Percentiles rank a stretch among this genome's conserved stretches.
Evolutionary conservation across 2,113 vertebrate species (phyloP).

Genomic region (Cryptomyrus ogoouensis): DNA sequence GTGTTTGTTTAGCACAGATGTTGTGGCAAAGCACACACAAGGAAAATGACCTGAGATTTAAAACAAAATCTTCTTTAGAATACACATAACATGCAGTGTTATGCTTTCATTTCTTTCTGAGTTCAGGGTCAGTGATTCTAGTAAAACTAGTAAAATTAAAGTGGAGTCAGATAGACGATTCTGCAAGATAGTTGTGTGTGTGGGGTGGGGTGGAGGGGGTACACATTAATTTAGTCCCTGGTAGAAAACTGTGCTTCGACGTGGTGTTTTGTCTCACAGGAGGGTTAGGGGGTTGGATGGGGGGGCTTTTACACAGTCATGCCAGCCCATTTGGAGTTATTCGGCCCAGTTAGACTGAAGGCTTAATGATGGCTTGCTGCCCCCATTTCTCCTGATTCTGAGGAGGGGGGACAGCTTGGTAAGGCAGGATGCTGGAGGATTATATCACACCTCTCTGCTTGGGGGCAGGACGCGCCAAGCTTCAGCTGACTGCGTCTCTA

Average conservation of each 20-base stretch:
- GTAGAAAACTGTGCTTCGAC: not conserved
- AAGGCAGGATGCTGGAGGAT: not conserved
- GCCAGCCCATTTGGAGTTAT: not conserved
- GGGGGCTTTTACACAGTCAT: not conserved
- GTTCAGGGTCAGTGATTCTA: not conserved
- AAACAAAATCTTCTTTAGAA: not conserved
- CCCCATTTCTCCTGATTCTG: not conserved
- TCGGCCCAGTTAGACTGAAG: not conserved
- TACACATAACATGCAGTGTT: not conserved
- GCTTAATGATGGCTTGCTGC: not conserved
- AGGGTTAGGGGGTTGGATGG: not conserved
- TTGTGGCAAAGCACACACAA: not conserved
- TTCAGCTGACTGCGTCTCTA: not conserved
- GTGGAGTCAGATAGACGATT: not conserved
- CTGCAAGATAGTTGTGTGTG: not conserved
- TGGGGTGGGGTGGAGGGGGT: not conserved
- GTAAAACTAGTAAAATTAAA: not conserved
- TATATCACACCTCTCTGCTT: not conserved
- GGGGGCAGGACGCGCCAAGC: not conserved
- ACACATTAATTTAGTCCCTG: not conserved
- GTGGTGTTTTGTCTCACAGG: not conserved
- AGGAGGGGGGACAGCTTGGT: not conserved
- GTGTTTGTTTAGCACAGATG: slow-evolving; percentile 5
- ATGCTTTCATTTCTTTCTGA: not conserved
- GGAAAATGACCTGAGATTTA: not conserved